These are phyloP conservation scores for Myripristis murdjan DNA, from an alignment of 2,797 vertebrate genomes.

Conservation along the genomic window DNA sequence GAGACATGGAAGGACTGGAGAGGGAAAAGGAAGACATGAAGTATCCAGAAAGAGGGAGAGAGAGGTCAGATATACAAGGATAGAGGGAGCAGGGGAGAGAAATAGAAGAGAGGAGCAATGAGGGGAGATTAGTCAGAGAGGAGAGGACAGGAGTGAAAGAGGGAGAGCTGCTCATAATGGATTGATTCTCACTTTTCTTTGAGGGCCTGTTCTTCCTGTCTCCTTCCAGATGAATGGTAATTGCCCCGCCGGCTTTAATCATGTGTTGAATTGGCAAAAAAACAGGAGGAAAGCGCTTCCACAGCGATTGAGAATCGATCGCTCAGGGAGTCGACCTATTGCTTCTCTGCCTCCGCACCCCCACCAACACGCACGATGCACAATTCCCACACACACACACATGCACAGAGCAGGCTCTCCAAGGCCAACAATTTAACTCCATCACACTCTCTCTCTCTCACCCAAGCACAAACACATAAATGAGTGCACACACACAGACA, in stretches of 20 bases:
- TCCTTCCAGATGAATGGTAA: slow-evolving; percentile 82
- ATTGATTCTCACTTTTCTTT: slow-evolving; percentile 82
- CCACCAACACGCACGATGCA: slow-evolving; percentile 12
- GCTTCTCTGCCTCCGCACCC: slow-evolving; percentile 46
- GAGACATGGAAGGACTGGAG: slow-evolving; percentile 26
- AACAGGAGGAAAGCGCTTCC: slow-evolving; percentile 77
- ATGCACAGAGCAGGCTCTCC: not conserved
- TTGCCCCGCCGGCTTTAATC: slow-evolving; percentile 83
- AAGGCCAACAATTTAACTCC: not conserved
- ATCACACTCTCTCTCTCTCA: slow-evolving; percentile 16
- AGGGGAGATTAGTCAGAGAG: slow-evolving; percentile 6
- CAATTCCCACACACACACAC: slow-evolving; percentile 7
- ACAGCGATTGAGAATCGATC: slow-evolving; percentile 82
- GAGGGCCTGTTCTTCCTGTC: slow-evolving; percentile 76
- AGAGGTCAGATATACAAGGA: slow-evolving; percentile 38
- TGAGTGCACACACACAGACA: slow-evolving; percentile 20
- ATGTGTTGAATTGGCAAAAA: slow-evolving; percentile 83
- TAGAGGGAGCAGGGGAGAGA: slow-evolving; percentile 4
- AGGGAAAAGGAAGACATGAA: slow-evolving; percentile 39
- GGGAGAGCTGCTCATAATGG: slow-evolving; percentile 73
- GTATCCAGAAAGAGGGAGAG: slow-evolving; percentile 32
- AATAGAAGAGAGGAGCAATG: slow-evolving; percentile 8
- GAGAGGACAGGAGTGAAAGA: slow-evolving; percentile 9
- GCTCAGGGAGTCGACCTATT: slow-evolving; percentile 72
- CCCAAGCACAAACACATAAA: slow-evolving; percentile 30